Evolutionary conservation across 1,140 invertebrate genomes (phyloP).

Genomic region (Conus ventricosus): DNA sequence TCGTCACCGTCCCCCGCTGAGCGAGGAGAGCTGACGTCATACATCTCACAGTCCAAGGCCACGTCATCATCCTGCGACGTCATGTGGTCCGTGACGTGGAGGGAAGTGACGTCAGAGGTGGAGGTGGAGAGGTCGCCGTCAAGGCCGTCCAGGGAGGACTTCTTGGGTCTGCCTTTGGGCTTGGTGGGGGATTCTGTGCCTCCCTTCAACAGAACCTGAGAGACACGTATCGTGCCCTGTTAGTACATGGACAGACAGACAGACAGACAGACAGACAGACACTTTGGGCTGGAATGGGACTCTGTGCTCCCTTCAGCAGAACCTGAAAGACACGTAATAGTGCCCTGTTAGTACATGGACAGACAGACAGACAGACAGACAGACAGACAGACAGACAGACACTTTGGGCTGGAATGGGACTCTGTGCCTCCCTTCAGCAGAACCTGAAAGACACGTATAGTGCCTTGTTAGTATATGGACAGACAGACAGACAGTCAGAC

Average conservation of each 20-base stretch:
- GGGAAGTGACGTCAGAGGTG: neutral
- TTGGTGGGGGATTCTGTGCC: conserved; percentile 74
- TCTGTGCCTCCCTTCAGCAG: conserved; percentile 73
- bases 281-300: no score
- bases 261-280: no score
- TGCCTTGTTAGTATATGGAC: no score
- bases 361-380: no score
- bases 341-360: no score
- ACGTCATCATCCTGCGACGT: neutral
- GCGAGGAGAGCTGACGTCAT: neutral
- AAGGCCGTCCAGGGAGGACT: conserved; percentile 46
- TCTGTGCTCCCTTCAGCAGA: neutral
- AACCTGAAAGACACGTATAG: conserved; percentile 60
- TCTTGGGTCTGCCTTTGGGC: conserved; percentile 76
- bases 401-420: no score
- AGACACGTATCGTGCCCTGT: no score
- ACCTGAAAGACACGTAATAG: no score
- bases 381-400: no score
- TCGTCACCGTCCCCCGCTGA: neutral
- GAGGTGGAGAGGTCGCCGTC: neutral
- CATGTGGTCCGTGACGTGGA: neutral
- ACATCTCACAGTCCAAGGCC: neutral
- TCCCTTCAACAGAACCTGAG: conserved; percentile 74
- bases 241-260: no score
- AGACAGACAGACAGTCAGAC: no score